Conservation (phyloP, 2,888 invertebrate species). For the Liopterus haemorrhoidalis region DNA sequence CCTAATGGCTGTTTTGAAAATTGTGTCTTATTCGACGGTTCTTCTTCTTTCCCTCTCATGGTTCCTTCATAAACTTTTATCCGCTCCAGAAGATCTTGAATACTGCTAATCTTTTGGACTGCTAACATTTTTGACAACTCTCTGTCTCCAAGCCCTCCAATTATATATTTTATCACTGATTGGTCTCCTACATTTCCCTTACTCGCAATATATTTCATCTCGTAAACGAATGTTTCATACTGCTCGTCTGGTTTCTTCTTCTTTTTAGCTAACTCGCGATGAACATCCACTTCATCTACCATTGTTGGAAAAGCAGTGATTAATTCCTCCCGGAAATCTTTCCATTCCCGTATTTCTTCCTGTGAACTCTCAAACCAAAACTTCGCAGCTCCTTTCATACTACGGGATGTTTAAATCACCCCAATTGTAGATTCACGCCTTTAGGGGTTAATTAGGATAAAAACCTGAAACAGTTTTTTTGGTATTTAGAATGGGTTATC, state of each 20-base stretch:
- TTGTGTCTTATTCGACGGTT: too few relatives aligned
- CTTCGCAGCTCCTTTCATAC: conserved; percentile 27
- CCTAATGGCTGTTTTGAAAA: too few relatives aligned
- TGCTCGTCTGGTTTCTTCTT: conserved; percentile 13
- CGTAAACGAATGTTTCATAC: conserved; percentile 14
- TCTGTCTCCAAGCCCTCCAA: conserved; percentile 5
- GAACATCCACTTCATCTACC: conserved; percentile 9
- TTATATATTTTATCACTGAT: conserved; percentile 14
- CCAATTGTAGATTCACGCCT: too few relatives aligned
- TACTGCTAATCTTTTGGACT: not conserved
- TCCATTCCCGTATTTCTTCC: conserved; percentile 3
- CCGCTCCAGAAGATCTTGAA: conserved; percentile 5
- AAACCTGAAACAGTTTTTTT: too few relatives aligned
- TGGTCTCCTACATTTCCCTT: conserved; percentile 15
- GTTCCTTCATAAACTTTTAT: too few relatives aligned
- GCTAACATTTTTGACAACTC: conserved; percentile 4
- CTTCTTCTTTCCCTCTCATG: too few relatives aligned
- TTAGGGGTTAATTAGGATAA: too few relatives aligned
- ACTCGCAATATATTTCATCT: conserved; percentile 16
- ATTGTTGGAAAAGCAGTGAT: conserved; percentile 12
- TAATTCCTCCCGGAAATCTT: conserved; percentile 1
- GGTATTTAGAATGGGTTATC: too few relatives aligned
- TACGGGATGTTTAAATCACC: conserved; percentile 27
- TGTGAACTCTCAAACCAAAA: conserved; percentile 26
- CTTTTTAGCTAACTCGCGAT: conserved; percentile 7